Percentiles rank a stretch among this genome's conserved stretches.
These are phyloP conservation scores for Dipodomys merriami DNA, from an alignment of 2,113 vertebrate species.

Conservation along the genomic window DNA sequence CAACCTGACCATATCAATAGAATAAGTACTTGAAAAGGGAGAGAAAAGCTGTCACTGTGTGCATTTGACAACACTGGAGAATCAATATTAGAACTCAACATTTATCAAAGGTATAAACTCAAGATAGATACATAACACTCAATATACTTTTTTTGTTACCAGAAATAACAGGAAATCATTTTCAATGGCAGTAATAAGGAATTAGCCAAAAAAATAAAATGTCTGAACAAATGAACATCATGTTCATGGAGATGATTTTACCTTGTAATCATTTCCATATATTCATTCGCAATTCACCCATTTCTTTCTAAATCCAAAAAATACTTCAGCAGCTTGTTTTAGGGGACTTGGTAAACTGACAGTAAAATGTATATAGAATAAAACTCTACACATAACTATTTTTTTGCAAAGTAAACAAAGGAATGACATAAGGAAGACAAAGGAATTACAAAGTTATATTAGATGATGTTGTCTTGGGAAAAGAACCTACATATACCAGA, in stretches of 20 bases:
- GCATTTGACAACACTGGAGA: background rate
- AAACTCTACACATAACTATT: background rate
- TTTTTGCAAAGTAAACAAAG: conserved; percentile 13
- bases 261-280: background rate
- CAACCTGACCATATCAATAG: background rate
- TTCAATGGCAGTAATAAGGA: conserved; percentile 8
- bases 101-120: conserved; percentile 31
- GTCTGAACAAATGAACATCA: conserved; percentile 1
- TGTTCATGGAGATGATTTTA: background rate
- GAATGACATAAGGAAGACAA: background rate
- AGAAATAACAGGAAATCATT: conserved; percentile 19
- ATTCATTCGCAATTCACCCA: conserved; percentile 2
- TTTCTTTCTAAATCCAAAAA: background rate
- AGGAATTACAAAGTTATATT: background rate
- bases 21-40: conserved; percentile 10
- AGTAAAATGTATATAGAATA: conserved; percentile 11
- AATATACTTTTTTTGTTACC: background rate
- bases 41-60: background rate
- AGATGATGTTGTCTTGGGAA: background rate
- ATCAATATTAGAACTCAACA: conserved; percentile 5
- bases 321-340: conserved; percentile 25
- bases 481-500: background rate
- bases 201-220: conserved; percentile 14
- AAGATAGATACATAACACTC: background rate
- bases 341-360: background rate